These are phyloP conservation scores for Polyergus mexicanus DNA, from an alignment of 1,140 invertebrate species.

Conservation along the genomic window DNA sequence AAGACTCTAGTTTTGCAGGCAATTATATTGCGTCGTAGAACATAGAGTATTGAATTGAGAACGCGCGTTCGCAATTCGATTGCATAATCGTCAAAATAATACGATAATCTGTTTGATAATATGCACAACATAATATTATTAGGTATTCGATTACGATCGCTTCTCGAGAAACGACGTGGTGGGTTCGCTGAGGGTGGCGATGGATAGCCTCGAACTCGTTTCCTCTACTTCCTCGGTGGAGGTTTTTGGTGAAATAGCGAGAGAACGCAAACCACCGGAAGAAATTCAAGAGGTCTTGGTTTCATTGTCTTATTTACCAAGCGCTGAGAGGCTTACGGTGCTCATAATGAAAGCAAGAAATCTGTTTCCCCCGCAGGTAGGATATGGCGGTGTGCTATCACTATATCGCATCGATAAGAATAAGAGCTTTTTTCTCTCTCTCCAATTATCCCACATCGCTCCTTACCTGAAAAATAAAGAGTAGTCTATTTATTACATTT, in stretches of 20 bases:
- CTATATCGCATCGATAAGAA: neutral
- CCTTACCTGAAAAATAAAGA: neutral
- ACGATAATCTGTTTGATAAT: neutral
- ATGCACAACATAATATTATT: conserved; percentile 33
- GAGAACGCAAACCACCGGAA: conserved; percentile 92
- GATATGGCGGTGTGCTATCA: neutral
- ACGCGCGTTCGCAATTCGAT: neutral
- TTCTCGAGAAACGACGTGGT: conserved; percentile 93
- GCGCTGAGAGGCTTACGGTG: conserved; percentile 94
- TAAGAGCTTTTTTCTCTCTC: neutral
- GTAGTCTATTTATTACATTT: neutral
- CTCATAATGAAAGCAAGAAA: conserved; percentile 95
- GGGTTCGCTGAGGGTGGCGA: conserved; percentile 91
- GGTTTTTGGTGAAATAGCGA: conserved; percentile 92
- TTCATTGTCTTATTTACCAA: conserved; percentile 94
- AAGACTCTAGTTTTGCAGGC: conserved; percentile 91
- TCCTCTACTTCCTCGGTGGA: conserved; percentile 90
- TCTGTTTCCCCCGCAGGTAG: conserved; percentile 89
- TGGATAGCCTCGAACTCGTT: conserved; percentile 90
- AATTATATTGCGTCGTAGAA: conserved; percentile 57
- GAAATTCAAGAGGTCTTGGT: conserved; percentile 93
- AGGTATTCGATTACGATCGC: conserved; percentile 91
- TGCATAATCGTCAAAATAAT: neutral
- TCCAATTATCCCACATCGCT: neutral
- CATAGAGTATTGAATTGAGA: neutral